Conservation (phyloP, 2,113 vertebrate genomes). For the Phyllopteryx taeniolatus region DNA sequence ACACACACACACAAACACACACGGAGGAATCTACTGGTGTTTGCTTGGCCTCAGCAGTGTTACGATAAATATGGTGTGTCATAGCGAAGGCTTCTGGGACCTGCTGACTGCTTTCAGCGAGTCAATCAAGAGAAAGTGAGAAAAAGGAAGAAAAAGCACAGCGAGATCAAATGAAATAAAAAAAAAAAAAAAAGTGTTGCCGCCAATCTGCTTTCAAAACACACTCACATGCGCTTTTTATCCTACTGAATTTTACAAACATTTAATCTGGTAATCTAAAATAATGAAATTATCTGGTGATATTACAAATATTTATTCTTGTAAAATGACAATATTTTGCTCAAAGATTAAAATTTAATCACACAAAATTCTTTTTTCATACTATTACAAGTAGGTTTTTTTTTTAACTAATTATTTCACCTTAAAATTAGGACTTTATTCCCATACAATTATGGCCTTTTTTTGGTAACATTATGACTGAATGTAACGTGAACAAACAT, state of each 20-base stretch:
- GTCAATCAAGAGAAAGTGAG: not conserved
- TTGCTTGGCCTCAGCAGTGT: not conserved
- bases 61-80: not conserved
- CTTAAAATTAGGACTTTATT: too few species aligned
- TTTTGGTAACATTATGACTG: too few species aligned
- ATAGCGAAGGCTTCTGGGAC: not conserved
- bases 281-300: too few species aligned
- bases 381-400: too few species aligned
- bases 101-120: not conserved
- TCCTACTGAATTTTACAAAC: not conserved
- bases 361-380: too few species aligned
- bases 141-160: not conserved
- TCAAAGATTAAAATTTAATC: too few species aligned
- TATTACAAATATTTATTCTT: too few species aligned
- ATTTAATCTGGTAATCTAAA: too few species aligned
- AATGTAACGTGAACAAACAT: too few species aligned
- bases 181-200: slow-evolving; percentile 4
- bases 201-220: not conserved
- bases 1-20: not conserved
- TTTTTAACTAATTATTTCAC: too few species aligned
- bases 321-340: too few species aligned
- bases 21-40: not conserved
- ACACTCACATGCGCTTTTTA: not conserved
- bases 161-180: not conserved
- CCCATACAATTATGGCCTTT: too few species aligned